phyloP scores from a whole-genome alignment of 2,888 invertebrate genomes.

The Spatulosminthurus flaviceps region DNA sequence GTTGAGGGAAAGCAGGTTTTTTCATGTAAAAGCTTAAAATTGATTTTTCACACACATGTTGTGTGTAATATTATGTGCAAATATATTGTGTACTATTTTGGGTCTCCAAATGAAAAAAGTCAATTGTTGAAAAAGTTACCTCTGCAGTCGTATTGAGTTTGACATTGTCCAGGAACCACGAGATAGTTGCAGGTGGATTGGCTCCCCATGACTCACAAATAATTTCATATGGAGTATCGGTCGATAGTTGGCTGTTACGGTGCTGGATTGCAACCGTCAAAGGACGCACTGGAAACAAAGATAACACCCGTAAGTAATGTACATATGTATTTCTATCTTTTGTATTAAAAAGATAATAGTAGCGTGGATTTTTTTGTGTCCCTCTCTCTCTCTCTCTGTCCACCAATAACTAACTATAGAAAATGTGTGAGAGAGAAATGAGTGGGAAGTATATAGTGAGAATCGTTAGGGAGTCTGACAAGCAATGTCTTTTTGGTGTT shows the following conservation, averaged over 20 bases:
- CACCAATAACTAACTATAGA: too few species aligned
- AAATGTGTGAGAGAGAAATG: too few species aligned
- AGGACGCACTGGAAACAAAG: slow-evolving; percentile 62
- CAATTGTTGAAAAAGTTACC: slow-evolving; percentile 49
- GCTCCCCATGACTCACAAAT: slow-evolving; percentile 63
- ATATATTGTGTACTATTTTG: too few species aligned
- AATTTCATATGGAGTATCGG: slow-evolving; percentile 63
- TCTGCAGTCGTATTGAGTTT: slow-evolving; percentile 59
- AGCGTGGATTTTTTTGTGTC: too few species aligned
- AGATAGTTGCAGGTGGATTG: slow-evolving; percentile 60
- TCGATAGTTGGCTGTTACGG: slow-evolving; percentile 60
- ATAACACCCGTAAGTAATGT: neutral
- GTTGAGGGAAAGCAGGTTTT: too few species aligned
- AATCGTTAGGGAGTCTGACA: slow-evolving; percentile 29
- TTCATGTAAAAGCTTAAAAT: too few species aligned
- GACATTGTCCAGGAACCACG: slow-evolving; percentile 61
- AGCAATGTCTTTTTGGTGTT: too few species aligned
- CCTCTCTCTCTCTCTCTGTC: too few species aligned
- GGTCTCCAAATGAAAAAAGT: neutral
- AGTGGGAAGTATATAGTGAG: neutral
- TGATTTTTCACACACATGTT: too few species aligned
- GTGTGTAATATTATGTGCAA: too few species aligned
- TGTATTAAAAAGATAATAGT: too few species aligned
- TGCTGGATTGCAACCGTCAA: slow-evolving; percentile 62
- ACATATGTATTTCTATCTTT: neutral